Conservation (phyloP, 2,113 vertebrate species). For the Eupsittula cactorum region DNA sequence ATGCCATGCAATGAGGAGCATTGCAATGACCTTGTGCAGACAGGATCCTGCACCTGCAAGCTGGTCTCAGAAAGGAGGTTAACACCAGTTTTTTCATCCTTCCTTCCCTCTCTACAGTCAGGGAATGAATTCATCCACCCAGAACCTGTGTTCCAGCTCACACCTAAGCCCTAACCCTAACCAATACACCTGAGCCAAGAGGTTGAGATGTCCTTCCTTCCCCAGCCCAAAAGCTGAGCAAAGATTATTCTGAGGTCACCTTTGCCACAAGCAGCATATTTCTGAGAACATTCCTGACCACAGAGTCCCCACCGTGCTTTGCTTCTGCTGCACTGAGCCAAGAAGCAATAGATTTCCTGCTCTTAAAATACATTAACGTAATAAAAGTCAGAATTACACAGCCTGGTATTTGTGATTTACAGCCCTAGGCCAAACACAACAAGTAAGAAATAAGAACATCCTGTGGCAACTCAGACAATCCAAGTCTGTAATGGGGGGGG, state of each 20-base stretch:
- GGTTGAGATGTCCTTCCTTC: not conserved
- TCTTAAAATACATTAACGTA: slow-evolving; percentile 52
- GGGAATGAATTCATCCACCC: not conserved
- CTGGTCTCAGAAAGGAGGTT: not conserved
- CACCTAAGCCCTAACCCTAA: not conserved
- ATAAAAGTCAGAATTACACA: slow-evolving; percentile 51
- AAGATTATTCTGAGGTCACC: slow-evolving; percentile 15
- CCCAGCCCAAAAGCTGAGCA: not conserved
- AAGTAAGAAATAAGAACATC: slow-evolving; percentile 35
- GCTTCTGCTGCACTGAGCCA: not conserved
- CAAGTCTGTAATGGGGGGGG: not conserved
- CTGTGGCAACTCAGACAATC: slow-evolving; percentile 14
- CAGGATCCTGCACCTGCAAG: not conserved
- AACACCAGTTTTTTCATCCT: not conserved
- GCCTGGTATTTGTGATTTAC: slow-evolving; percentile 46
- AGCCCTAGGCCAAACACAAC: slow-evolving; percentile 16
- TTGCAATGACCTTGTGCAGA: not conserved
- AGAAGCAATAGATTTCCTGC: slow-evolving; percentile 51
- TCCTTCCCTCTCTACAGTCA: not conserved
- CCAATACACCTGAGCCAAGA: not conserved
- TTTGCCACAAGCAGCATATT: not conserved
- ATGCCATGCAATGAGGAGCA: not conserved
- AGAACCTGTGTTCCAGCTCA: not conserved
- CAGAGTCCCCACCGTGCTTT: not conserved
- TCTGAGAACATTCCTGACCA: slow-evolving; percentile 30